Percentiles rank a stretch among this genome's conserved stretches.
Conservation (phyloP, 2,888 invertebrate species). For the Metalampra italica region DNA sequence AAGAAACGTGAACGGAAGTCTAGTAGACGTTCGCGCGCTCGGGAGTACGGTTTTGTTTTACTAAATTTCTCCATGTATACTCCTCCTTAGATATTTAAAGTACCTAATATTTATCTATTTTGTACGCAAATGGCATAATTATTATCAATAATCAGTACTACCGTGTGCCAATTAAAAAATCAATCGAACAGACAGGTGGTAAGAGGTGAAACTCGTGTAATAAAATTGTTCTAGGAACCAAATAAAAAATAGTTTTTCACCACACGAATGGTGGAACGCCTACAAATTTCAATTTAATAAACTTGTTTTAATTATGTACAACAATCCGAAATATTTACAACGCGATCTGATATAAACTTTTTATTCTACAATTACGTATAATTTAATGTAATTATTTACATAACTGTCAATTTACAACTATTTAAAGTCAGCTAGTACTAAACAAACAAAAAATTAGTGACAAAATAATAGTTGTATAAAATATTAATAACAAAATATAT, state of each 20-base stretch:
- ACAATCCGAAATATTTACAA: slow-evolving; percentile 66
- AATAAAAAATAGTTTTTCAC: slow-evolving; percentile 51
- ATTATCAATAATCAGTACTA: no score
- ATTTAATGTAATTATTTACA: slow-evolving; percentile 47
- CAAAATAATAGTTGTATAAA: background rate
- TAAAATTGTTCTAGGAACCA: slow-evolving; percentile 65
- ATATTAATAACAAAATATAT: background rate
- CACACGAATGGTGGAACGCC: slow-evolving; percentile 51
- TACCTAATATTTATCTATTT: background rate
- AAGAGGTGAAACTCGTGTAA: slow-evolving; percentile 12
- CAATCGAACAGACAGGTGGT: slow-evolving; percentile 5
- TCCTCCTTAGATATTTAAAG: slow-evolving; percentile 2
- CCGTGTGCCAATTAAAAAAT: no score
- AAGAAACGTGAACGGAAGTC: slow-evolving; percentile 13
- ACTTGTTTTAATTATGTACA: slow-evolving; percentile 55
- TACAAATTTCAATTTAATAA: slow-evolving; percentile 32
- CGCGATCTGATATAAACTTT: slow-evolving; percentile 57
- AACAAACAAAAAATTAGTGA: background rate
- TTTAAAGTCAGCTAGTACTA: background rate
- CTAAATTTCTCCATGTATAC: no score
- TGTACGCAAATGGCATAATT: background rate
- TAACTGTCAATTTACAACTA: slow-evolving; percentile 38
- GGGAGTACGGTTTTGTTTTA: slow-evolving; percentile 1
- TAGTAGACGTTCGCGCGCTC: slow-evolving; percentile 5
- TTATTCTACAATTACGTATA: slow-evolving; percentile 50